Percentiles rank a stretch among this genome's conserved stretches.
Evolutionary conservation across 2,113 vertebrate genomes (phyloP).

Genomic region (Tylochromis polylepis): DNA sequence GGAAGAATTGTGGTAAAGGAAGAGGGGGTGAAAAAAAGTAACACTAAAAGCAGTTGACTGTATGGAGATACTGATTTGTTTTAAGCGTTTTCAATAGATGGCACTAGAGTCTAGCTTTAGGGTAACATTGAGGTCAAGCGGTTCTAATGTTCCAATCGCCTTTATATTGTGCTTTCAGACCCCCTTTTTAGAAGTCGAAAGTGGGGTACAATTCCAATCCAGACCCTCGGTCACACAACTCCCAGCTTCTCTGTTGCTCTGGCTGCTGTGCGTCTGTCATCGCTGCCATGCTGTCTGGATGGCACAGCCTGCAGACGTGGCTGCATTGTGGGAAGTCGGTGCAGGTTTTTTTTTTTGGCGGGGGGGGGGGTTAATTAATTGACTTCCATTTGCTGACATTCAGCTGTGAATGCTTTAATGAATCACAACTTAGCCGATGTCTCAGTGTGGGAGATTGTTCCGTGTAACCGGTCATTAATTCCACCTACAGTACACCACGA

Average conservation of each 20-base stretch:
- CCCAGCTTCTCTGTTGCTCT: background rate
- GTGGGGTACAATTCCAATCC: background rate
- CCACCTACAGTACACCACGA: background rate
- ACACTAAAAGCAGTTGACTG: background rate
- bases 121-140: slow-evolving; percentile 75
- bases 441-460: background rate
- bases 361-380: background rate
- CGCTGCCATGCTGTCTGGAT: background rate
- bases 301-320: background rate
- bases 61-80: slow-evolving; percentile 55
- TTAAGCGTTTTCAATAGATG: slow-evolving; percentile 88
- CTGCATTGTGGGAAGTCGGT: background rate
- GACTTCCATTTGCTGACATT: slow-evolving; percentile 21
- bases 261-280: background rate
- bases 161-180: slow-evolving; percentile 11
- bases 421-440: background rate
- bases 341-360: background rate
- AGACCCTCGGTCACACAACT: background rate
- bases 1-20: background rate
- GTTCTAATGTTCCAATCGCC: slow-evolving; percentile 41
- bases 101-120: slow-evolving; percentile 91
- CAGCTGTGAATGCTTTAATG: background rate
- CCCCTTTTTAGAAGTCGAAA: background rate
- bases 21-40: background rate
- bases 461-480: background rate